These are phyloP conservation scores for Drosophila sp. DNA, from an alignment of 1,140 invertebrate genomes.

Conservation along the genomic window DNA sequence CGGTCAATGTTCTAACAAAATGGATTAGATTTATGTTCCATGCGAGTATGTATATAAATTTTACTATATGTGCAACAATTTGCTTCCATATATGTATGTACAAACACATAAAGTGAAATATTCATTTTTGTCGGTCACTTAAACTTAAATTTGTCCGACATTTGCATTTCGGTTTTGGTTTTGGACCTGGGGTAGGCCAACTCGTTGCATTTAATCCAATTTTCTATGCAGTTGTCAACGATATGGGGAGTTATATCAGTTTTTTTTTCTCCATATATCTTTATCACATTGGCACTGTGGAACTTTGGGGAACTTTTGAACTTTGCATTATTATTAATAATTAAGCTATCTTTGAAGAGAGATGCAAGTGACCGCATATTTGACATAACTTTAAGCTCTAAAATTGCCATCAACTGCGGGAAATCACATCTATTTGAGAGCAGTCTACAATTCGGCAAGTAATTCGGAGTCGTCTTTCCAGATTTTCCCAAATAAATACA, in stretches of 20 bases:
- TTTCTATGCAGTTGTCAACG: constrained; percentile 13
- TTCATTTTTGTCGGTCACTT: constrained; percentile 47
- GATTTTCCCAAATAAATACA: too few species aligned
- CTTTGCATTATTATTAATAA: too few species aligned
- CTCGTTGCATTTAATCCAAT: constrained; percentile 47
- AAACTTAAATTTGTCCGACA: constrained; percentile 37
- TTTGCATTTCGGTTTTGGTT: constrained; percentile 29
- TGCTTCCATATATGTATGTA: constrained; percentile 19
- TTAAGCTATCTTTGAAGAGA: too few species aligned
- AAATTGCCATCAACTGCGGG: too few species aligned
- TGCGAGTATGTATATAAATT: neutral
- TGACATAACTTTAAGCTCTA: too few species aligned
- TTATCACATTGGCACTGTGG: constrained; percentile 15
- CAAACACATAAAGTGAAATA: constrained; percentile 22
- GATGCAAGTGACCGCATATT: too few species aligned
- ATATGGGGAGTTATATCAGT: neutral
- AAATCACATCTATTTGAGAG: too few species aligned
- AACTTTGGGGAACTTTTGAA: neutral
- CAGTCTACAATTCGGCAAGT: too few species aligned
- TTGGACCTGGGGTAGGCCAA: neutral
- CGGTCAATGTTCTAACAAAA: constrained; percentile 36
- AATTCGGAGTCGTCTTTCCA: too few species aligned
- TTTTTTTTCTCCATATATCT: neutral
- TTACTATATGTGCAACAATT: constrained; percentile 15
- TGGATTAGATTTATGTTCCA: constrained; percentile 62